These are phyloP conservation scores for Tetrao urogallus DNA, from an alignment of 2,113 vertebrate genomes.

Conservation along the genomic window DNA sequence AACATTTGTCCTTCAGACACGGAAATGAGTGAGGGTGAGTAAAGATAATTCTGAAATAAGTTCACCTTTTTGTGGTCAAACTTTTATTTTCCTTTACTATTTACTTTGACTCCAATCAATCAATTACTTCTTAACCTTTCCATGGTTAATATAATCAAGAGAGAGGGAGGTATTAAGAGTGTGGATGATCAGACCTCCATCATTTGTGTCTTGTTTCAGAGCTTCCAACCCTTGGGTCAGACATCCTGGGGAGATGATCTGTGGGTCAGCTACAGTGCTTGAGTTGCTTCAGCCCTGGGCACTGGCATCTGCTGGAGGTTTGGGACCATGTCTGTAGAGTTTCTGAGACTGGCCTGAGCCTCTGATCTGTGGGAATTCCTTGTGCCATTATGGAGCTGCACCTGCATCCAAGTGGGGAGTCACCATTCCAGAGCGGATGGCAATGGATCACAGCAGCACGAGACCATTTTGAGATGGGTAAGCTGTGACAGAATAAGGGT, in stretches of 20 bases:
- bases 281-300: neutral
- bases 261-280: neutral
- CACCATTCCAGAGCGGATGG: neutral
- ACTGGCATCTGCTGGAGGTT: neutral
- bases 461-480: neutral
- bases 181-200: neutral
- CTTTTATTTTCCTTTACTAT: neutral
- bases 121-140: neutral
- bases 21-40: neutral
- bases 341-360: neutral
- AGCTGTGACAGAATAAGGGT: neutral
- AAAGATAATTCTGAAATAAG: neutral
- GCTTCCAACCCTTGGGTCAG: neutral
- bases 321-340: neutral
- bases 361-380: slow-evolving; percentile 29
- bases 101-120: neutral
- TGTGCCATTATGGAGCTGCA: slow-evolving; percentile 8
- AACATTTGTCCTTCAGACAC: neutral
- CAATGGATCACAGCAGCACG: neutral
- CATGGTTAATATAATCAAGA: neutral
- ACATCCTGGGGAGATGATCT: neutral
- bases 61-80: neutral
- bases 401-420: slow-evolving; percentile 9
- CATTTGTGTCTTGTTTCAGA: neutral
- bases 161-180: neutral